Conservation (phyloP, 2,113 vertebrate species). For the Poicephalus gulielmi region DNA sequence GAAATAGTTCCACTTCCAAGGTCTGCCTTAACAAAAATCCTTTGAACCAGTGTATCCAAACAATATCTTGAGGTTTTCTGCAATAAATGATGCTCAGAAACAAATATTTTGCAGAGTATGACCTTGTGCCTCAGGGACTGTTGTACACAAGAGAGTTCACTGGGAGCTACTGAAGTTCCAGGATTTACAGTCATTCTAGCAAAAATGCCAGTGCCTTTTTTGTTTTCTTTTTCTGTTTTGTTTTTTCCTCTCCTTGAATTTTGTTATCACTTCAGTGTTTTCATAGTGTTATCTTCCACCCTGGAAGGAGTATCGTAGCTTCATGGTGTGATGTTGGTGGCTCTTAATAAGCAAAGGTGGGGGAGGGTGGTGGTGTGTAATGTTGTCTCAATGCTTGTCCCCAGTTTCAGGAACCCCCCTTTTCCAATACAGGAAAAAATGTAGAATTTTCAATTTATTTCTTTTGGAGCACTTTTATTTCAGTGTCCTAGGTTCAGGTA, state of each 20-base stretch:
- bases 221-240: background rate
- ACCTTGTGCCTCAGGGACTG: background rate
- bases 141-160: background rate
- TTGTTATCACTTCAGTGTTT: background rate
- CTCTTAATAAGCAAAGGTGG: background rate
- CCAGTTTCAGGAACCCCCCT: background rate
- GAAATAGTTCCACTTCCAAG: conserved; percentile 26
- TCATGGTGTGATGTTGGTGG: background rate
- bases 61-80: background rate
- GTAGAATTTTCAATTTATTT: background rate
- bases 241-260: background rate
- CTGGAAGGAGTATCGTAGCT: background rate
- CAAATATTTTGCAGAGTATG: background rate
- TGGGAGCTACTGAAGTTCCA: background rate
- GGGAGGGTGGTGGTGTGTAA: background rate
- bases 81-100: background rate
- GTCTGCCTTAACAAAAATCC: conserved; percentile 15
- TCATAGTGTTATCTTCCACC: background rate
- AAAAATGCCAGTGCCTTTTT: background rate
- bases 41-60: conserved; percentile 32
- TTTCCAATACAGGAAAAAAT: background rate
- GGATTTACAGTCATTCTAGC: background rate
- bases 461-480: background rate
- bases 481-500: background rate
- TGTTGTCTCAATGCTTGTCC: background rate